phyloP scores from a whole-genome alignment of 2,888 invertebrate genomes.

The Tineola bisselliella region DNA sequence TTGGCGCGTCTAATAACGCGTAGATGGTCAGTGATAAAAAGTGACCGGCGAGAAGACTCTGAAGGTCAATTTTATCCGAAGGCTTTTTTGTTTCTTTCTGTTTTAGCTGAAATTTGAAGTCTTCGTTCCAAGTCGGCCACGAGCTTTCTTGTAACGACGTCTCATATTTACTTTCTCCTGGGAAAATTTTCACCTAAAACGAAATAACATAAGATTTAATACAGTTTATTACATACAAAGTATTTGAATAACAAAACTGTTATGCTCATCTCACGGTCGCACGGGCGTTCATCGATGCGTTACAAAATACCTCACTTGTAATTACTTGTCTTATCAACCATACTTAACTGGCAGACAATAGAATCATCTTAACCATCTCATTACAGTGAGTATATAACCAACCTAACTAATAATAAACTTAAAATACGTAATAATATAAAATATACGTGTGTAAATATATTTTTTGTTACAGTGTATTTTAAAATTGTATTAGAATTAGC shows the following conservation, averaged over 20 bases:
- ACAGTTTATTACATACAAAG: background rate
- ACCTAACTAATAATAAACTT: too few relatives aligned
- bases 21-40: conserved; percentile 76
- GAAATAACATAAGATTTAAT: background rate
- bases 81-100: conserved; percentile 59
- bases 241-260: background rate
- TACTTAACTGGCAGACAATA: background rate
- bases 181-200: conserved; percentile 79
- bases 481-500: too few relatives aligned
- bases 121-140: conserved; percentile 84
- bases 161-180: conserved; percentile 79
- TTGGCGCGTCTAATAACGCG: conserved; percentile 71
- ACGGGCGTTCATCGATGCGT: background rate
- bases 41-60: conserved; percentile 71
- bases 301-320: conserved; percentile 3
- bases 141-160: conserved; percentile 78
- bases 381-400: background rate
- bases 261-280: background rate
- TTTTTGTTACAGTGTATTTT: too few relatives aligned
- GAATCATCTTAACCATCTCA: background rate
- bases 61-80: conserved; percentile 57
- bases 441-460: too few relatives aligned
- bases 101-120: conserved; percentile 74
- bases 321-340: background rate
- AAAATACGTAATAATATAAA: too few relatives aligned